Percentiles rank a stretch among this genome's conserved stretches.
These are phyloP conservation scores for Lampris megalopsis DNA, from an alignment of 2,113 vertebrate species.

Conservation along the genomic window DNA sequence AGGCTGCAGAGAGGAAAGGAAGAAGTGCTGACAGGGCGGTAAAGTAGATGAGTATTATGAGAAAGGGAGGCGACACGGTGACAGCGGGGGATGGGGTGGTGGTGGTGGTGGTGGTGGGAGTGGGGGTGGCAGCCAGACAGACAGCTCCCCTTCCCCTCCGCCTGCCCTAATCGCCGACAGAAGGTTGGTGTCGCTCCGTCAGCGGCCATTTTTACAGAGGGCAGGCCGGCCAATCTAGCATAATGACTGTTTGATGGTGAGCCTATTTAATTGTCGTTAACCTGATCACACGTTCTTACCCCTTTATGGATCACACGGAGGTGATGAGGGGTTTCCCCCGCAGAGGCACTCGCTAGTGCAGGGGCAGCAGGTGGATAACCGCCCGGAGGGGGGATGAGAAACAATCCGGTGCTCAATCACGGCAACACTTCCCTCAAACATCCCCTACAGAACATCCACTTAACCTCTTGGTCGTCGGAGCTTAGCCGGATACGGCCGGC, in stretches of 20 bases:
- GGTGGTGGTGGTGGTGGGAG: background rate
- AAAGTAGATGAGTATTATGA: no score
- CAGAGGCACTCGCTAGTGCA: background rate
- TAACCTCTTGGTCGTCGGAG: conserved; percentile 33
- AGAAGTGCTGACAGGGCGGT: no score
- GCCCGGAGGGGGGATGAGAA: background rate
- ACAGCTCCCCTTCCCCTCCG: background rate
- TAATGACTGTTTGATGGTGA: conserved; percentile 69
- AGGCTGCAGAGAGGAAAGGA: background rate
- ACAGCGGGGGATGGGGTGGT: background rate
- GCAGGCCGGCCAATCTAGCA: conserved; percentile 48
- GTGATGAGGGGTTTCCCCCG: conserved; percentile 41
- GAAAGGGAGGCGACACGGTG: no score
- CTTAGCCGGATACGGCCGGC: conserved; percentile 3
- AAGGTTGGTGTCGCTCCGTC: conserved; percentile 49
- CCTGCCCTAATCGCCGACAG: conserved; percentile 47
- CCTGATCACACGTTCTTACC: conserved; percentile 46
- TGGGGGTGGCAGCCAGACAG: background rate
- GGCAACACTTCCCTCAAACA: background rate
- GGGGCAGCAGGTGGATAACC: background rate
- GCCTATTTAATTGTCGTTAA: conserved; percentile 69
- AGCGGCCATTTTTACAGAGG: conserved; percentile 45
- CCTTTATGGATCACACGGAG: conserved; percentile 60
- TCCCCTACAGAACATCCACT: conserved; percentile 31
- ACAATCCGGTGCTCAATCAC: background rate